Conservation (phyloP, 1,140 invertebrate species). For the Calosoma granatense region DNA sequence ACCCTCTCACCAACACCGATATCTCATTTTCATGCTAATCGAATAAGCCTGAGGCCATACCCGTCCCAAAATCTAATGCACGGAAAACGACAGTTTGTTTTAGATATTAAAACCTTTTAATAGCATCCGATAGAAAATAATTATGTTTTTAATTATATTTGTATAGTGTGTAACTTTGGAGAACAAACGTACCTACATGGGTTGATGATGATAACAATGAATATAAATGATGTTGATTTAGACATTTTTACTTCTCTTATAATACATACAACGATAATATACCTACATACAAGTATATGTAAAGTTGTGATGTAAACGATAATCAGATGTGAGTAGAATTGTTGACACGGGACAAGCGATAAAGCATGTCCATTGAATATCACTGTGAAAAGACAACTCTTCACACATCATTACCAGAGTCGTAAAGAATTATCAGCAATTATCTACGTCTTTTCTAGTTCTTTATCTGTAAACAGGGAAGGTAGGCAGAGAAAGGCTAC, state of each 20-base stretch:
- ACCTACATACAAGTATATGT: no score
- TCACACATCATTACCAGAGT: no score
- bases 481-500: neutral
- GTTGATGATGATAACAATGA: neutral
- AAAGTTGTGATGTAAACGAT: no score
- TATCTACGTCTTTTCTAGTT: neutral
- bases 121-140: neutral
- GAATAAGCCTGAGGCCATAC: neutral
- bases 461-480: neutral
- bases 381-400: no score
- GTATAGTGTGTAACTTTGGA: no score
- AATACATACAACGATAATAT: no score
- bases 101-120: conserved; percentile 1
- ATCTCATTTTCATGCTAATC: conserved; percentile 8
- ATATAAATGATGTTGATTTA: neutral
- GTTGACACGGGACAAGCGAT: no score
- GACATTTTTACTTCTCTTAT: neutral
- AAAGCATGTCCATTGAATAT: no score
- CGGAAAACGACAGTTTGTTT: conserved; percentile 4
- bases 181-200: no score
- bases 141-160: conserved; percentile 9
- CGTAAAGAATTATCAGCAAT: neutral
- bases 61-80: neutral
- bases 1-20: neutral
- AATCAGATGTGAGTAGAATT: no score